Evolutionary conservation across 2,888 invertebrate species (phyloP), one percentile per base, ranked within the genome.

Genomic region (Dromius quadrimaculatus): DNA sequence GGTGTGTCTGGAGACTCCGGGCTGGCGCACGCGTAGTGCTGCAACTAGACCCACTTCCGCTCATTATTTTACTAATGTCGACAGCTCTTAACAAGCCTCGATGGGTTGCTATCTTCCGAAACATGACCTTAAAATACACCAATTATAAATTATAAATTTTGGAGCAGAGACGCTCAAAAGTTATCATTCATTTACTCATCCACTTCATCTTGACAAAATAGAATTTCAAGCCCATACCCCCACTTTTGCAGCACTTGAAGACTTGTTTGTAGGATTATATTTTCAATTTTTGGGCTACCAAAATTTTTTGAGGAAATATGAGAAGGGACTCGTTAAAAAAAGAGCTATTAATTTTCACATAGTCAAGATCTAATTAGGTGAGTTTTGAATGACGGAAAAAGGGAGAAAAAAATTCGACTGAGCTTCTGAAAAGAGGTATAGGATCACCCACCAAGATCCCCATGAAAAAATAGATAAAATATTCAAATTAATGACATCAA

Each of bases 21-120:
- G 11, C 61, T 6, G 22, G 19, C 64, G 34, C 65, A 45, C 19
- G 47, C 23, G 47, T 47, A 65, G 45, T 32, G 50, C 65, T 65
- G 65, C 65, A 65, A 65, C 65, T 50, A 50, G 15, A 38, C 19
- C 22, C 65, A 65, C 65, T 65, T 65, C 65, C 65, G 65, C 47
- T 50, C 47, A 65, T 65, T 65, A 65, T 45, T 20, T 65, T 28
- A 32, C 34, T 32, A 36, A 65, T 28, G 65, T 34, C 50, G 50
- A 65, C 65, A 65, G 65, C n/a, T 50, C 22, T 36, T 61, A 61
- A 61, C 61, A 61, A 61, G 61, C 19, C 41, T 20, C n/a, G 61
- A 61, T 36, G 20, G 19, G 38, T 54, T 23, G 23, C 23, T 54
- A 36, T 50, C 65, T 34, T 47, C 36, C 22, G 50, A 65, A 65